Percentiles rank a stretch among this genome's conserved stretches.
phyloP scores from a whole-genome alignment of 2,113 vertebrate genomes.

The Pterophyllum scalare region DNA sequence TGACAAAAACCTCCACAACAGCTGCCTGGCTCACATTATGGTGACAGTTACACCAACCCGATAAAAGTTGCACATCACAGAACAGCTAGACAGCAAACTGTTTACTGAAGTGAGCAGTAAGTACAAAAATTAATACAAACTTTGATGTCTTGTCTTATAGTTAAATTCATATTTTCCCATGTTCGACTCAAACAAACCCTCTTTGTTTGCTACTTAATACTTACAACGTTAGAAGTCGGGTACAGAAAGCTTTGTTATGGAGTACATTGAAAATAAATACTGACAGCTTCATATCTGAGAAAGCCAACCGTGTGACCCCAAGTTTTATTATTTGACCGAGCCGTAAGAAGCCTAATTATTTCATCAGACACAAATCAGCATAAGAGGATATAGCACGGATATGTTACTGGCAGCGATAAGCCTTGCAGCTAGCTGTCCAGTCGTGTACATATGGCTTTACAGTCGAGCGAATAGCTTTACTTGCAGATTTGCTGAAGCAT shows the following conservation, averaged over 20 bases:
- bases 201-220: constrained; percentile 37
- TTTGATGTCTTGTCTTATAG: neutral
- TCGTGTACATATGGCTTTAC: neutral
- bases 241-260: neutral
- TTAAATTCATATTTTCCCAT: neutral
- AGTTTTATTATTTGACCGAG: constrained; percentile 2
- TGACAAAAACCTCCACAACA: neutral
- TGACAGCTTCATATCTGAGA: neutral
- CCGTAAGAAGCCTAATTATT: neutral
- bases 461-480: constrained; percentile 9
- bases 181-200: constrained; percentile 1
- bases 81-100: neutral
- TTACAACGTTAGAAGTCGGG: constrained; percentile 6
- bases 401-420: neutral
- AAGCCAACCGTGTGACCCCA: neutral
- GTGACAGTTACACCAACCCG: neutral
- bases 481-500: neutral
- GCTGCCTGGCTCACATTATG: neutral
- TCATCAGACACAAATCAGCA: constrained; percentile 1
- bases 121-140: neutral
- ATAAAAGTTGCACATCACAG: neutral
- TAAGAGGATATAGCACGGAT: constrained; percentile 35
- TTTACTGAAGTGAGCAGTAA: neutral
- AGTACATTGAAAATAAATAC: neutral
- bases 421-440: neutral